Percentiles rank a stretch among this genome's conserved stretches.
Conservation (phyloP, 2,888 invertebrate genomes). For the Azorinus chamasolen region DNA sequence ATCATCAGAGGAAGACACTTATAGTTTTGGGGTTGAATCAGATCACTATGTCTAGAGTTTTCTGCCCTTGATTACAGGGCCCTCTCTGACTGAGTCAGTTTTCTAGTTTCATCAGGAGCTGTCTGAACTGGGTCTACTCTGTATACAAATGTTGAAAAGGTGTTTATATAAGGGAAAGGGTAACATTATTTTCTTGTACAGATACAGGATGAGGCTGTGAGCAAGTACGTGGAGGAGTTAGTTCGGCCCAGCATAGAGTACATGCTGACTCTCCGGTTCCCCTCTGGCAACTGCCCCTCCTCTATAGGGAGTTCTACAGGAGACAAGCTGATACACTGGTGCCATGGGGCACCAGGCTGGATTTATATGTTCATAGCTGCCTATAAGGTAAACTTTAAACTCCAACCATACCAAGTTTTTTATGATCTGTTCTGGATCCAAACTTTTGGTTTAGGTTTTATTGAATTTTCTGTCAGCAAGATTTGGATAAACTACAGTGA, state of each 20-base stretch:
- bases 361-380: constrained; percentile 89
- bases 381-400: constrained; percentile 76
- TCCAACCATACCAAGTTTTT: not conserved
- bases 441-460: too few species aligned
- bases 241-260: constrained; percentile 86
- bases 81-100: too few species aligned
- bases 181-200: constrained; percentile 51
- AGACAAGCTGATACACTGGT: constrained; percentile 96
- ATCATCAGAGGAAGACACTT: too few species aligned
- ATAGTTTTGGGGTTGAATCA: too few species aligned
- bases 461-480: too few species aligned
- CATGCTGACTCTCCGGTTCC: constrained; percentile 85
- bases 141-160: too few species aligned
- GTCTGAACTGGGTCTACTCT: too few species aligned
- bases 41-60: too few species aligned
- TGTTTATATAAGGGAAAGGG: not conserved
- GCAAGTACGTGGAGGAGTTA: constrained; percentile 71
- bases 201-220: constrained; percentile 69
- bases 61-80: too few species aligned
- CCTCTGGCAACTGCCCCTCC: constrained; percentile 90
- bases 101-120: too few species aligned
- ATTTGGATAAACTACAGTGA: too few species aligned
- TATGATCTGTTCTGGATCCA: too few species aligned
- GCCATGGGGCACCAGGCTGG: constrained; percentile 97
- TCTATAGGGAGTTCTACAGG: constrained; percentile 89